Evolutionary conservation across 1,140 invertebrate genomes (phyloP), one percentile per base, ranked within the genome.

Genomic region (Pectinophora gossypiella): DNA sequence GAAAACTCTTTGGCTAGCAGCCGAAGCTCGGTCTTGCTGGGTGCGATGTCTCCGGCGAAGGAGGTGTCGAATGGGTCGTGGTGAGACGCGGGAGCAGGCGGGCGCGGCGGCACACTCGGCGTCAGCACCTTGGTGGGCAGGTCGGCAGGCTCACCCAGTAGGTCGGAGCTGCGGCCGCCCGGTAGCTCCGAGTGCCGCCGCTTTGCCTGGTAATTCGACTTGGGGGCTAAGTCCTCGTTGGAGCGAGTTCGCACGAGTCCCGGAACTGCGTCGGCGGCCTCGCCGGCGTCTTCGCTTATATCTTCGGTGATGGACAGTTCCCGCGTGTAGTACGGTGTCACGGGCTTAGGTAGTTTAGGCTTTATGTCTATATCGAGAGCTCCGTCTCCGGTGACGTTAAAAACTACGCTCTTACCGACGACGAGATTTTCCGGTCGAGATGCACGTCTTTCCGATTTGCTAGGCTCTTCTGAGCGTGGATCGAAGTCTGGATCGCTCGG

Each of bases 51-150:
- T 15, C 88, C 87, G 10, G 94, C 93, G 64, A 93, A 93, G 1
- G 94, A 95, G 0, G 95, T 96, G 73, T 96, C 95, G 72, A 96
- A 96, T 0, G 95, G 95, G 86, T 96, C 95, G 46, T 90, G 77
- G 48, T 91, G 89, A 12, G 71, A 55, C 23, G 89, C 81, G 13
- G 82, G 64, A 9, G 62, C 63, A 1, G 65, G 40, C 23, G 66
- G 70, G 44, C 66, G 63, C 42, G 89, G 72, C 12, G 85, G 81
- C 22, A 77, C 85, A 1, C 76, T 71, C 1, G 91, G 91, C 70
- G 91, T 78, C 70, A 91, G 64, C 68, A 92, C 77, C 90, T 93
- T 76, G 76, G 90, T 62, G 76, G 90, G 48, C 85, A 89, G 64
- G 69, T 92, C 70, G 44, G 91, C 89, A 60, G 92, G 89, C 47